Base-by-base conservation (phyloP, 2,797 vertebrate species). In the Enteromius afrohamiltoni region DNA sequence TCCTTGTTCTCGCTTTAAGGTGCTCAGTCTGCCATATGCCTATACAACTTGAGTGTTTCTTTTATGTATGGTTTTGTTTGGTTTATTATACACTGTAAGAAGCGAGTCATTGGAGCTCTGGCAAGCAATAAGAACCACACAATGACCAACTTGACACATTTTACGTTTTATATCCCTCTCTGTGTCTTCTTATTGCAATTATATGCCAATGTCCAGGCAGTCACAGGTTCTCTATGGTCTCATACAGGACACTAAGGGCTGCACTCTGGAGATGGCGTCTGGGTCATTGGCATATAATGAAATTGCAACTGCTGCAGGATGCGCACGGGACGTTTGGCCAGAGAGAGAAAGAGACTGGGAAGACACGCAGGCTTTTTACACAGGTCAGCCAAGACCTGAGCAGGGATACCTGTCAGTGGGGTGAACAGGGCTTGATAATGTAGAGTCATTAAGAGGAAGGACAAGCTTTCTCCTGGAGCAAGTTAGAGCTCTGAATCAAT, bases 241-340 rank as follows among this genome's bases (percentile, higher is more conserved):
- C 86, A 82, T 88, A 90, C 92, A 93, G 93, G 92, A 92, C 85
- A 89, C 91, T 89, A 92, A 91, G 91, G 91, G 93, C 90, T 92
- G 91, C 80, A 79, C 86, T 90, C 88, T 92, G 91, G 89, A 92
- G 89, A 92, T 89, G 86, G 90, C 92, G 89, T 93, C 93, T 92
- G 91, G 91, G 88, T 90, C 92, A 92, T 93, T 95, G 92, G 92
- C 91, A 92, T 94, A 93, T 93, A 93, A 92, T 93, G 90, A 93
- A 89, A 93, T 91, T 88, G 90, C 90, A 88, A 89, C 89, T 77
- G 82, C 91, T 89, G 90, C 90, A 90, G 91, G 91, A 89, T 90
- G 90, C 89, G 88, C 91, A 91, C 88, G 86, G 89, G 90, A 92
- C 90, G 91, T 93, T 85, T 93, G 92, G 92, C 92, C 92, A 92